Evolutionary conservation across 2,888 invertebrate genomes (phyloP), one percentile per base, ranked within the genome.

Genomic region (Drosophila paramelanica): DNA sequence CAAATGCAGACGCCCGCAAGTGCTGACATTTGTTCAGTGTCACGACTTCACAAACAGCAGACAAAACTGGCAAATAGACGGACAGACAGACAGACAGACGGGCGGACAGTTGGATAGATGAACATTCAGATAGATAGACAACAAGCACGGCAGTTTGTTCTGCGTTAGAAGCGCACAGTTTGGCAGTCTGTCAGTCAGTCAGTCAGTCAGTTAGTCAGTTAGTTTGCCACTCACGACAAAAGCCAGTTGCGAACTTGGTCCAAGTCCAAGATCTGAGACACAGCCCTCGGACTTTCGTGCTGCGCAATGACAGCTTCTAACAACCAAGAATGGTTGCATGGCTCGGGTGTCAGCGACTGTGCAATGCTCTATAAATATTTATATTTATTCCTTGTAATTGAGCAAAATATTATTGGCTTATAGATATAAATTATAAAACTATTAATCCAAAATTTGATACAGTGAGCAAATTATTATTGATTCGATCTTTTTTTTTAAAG

Each of bases 21-120:
- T 83, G 83, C 83, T 83, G 83, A 83, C 88, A 83, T 83, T 83
- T 88, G 88, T 83, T 85, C 83, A 82, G 86, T 83, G 83, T 88
- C 83, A 83, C 88, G 88, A 86, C 88, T 82, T 72, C 27, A 56
- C 71, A 68, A 73, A 81, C 56, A 68, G 68, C 72, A 69, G 81
- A 78, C 74, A 60, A 67, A 67, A 60, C 67, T 68, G 58, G 43
- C 61, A 65, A 65, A 61, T 59, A 46, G 50, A 27, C 43, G 50
- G 43, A 42, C 11, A n/a, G 38, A 31, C 43, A 38, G 47, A 65
- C n/a, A n/a, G 38, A 31, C 43, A 38, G 47, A 65, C n/a, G n/a
- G 13, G 45, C 6, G 41, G 42, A 38, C 10, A 33, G 27, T 41
- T 7, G 47, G 53, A 57, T 20, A 43, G 45, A 45, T 25, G n/a